Conservation (phyloP, 1,140 invertebrate genomes). For the Solenopsis fugax region DNA sequence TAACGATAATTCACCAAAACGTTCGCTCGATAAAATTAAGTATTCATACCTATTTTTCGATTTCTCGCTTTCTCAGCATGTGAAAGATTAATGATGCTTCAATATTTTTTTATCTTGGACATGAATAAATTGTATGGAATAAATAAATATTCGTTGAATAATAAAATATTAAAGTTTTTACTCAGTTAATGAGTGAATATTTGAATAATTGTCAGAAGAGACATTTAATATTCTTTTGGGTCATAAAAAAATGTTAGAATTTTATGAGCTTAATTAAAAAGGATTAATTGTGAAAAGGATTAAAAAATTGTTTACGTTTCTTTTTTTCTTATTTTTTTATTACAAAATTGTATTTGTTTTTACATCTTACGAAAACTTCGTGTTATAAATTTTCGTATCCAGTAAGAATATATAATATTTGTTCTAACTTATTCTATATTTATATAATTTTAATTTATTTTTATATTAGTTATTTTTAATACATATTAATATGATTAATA, state of each 20-base stretch:
- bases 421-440: too few relatives aligned
- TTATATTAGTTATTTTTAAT: too few relatives aligned
- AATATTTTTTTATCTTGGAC: background rate
- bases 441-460: too few relatives aligned
- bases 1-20: constrained; percentile 51
- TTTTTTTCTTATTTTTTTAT: too few relatives aligned
- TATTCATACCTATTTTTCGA: constrained; percentile 15
- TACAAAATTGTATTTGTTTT: background rate
- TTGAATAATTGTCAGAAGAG: background rate
- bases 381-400: too few relatives aligned
- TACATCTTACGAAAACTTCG: background rate
- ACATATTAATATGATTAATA: too few relatives aligned
- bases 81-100: constrained; percentile 30
- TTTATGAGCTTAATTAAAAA: constrained; percentile 8
- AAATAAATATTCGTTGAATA: constrained; percentile 8
- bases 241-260: background rate
- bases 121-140: constrained; percentile 14
- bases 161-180: constrained; percentile 13
- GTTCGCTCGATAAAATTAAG: constrained; percentile 15
- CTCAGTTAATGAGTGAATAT: background rate
- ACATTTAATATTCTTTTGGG: background rate
- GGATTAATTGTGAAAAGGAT: background rate
- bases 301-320: background rate
- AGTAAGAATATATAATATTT: too few relatives aligned
- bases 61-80: background rate